Conservation (phyloP, 2,888 invertebrate species). For the Artemia sinica region DNA sequence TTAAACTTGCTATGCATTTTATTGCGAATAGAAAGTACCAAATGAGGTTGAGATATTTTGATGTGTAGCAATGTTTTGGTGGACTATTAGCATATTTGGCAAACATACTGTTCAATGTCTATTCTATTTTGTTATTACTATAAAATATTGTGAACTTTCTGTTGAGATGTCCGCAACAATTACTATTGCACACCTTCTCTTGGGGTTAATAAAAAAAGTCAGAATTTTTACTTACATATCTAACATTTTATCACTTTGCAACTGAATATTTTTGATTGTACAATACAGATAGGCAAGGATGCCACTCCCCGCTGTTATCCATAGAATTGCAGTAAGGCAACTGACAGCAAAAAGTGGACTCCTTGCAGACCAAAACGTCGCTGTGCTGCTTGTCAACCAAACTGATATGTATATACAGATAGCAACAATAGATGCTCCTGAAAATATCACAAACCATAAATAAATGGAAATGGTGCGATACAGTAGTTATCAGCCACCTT, state of each 20-base stretch:
- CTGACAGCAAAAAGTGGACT: constrained; percentile 2
- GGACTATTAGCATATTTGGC: too few species aligned
- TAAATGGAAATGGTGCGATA: too few species aligned
- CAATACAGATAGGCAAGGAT: background rate
- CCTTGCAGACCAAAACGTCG: background rate
- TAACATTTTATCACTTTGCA: background rate
- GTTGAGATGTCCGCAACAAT: too few species aligned
- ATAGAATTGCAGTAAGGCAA: background rate
- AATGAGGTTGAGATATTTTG: too few species aligned
- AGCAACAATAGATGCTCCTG: background rate
- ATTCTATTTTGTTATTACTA: too few species aligned
- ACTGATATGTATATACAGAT: constrained; percentile 10
- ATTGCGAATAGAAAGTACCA: too few species aligned
- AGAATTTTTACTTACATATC: background rate
- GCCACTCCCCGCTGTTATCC: constrained; percentile 2
- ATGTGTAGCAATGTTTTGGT: too few species aligned
- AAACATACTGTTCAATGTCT: too few species aligned
- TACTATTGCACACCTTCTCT: background rate
- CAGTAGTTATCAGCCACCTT: too few species aligned
- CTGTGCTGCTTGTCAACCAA: background rate
- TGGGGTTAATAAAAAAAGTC: background rate
- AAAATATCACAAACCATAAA: background rate
- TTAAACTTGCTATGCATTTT: too few species aligned
- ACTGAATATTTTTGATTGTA: background rate
- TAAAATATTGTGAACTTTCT: too few species aligned